phyloP scores from a whole-genome alignment of 2,888 invertebrate species.

The Pristionchus maxplancki region DNA sequence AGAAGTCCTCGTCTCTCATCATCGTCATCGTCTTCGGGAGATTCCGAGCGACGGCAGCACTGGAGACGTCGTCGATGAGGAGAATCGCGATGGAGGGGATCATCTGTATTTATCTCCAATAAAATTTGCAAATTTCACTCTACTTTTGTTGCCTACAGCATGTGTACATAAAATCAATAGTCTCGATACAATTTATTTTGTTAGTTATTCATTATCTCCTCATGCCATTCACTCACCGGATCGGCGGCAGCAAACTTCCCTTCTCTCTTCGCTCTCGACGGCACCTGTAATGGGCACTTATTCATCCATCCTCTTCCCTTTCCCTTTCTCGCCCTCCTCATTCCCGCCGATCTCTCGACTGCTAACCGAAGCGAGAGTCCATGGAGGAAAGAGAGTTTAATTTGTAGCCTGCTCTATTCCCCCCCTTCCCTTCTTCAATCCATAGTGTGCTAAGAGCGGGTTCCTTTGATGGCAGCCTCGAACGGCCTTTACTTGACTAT shows the following conservation, averaged over 20 bases:
- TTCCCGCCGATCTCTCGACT: not conserved
- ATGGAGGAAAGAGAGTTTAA: not conserved
- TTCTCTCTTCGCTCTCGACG: not conserved
- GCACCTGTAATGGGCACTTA: not conserved
- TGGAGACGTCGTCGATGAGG: conserved; percentile 38
- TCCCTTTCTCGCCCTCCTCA: not conserved
- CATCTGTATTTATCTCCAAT: too few relatives aligned
- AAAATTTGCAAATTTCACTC: too few relatives aligned
- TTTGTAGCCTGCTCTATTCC: not conserved
- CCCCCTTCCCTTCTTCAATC: not conserved
- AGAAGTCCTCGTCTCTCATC: conserved; percentile 42
- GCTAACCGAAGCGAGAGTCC: not conserved
- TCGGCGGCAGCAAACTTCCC: not conserved
- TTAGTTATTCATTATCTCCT: too few relatives aligned
- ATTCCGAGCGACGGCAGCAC: conserved; percentile 1
- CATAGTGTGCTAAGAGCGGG: not conserved
- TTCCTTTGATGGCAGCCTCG: not conserved
- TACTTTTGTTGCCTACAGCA: too few relatives aligned
- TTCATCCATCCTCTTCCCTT: not conserved
- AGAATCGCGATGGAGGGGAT: not conserved
- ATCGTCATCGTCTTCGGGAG: conserved; percentile 37
- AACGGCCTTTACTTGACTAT: not conserved
- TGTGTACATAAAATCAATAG: too few relatives aligned
- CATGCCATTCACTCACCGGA: not conserved
- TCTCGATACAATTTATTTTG: too few relatives aligned